Evolutionary conservation across 2,888 invertebrate species (phyloP), one percentile per base, ranked within the genome.

Genomic region (Liodrosophila aerea): DNA sequence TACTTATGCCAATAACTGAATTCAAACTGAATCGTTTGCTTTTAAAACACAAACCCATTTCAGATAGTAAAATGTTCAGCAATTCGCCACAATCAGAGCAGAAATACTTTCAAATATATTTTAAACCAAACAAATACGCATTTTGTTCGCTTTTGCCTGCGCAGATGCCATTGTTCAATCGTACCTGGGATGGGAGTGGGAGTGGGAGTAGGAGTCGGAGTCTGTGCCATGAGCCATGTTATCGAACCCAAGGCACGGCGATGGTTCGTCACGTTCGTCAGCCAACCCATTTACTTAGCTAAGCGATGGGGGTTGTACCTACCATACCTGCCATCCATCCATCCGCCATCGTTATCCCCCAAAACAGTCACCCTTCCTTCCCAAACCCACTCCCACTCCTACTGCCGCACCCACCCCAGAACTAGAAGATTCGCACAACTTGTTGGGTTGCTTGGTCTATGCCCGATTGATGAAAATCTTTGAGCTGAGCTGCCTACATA

Each of bases 271-370:
- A 86, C 82, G 86, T 86, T 84, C 82, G 53, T 36, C 59, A 61
- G 65, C 78, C 82, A 86, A 86, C 86, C 85, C 85, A 83, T 86
- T 86, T 85, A 76, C 73, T 86, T 86, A 82, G 75, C 82, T 75
- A 82, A 82, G 81, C 78, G 77, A 77, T 69, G 85, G 63, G 82
- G 85, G 86, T 81, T 72, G 61, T 74, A 84, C 85, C 77, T 74
- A 77, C 82, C 71, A 57, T 64, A 73, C 75, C 63, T 47, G 59
- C 43, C 43, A 50, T 53, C 36, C 13, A 13, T 29, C 50, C 15
- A 8, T 12, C 9, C 29, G n/a, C 9, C 22, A 22, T 3, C 27
- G 1, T 7, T 18, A 40, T n/a, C 4, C 9, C 8, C 2, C 12
- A 18, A 7, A 27, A 11, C 40, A 29, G 11, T 16, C 27, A 27